Evolutionary conservation across 1,140 invertebrate genomes (phyloP).

Genomic region (Drosophila eugracilis): DNA sequence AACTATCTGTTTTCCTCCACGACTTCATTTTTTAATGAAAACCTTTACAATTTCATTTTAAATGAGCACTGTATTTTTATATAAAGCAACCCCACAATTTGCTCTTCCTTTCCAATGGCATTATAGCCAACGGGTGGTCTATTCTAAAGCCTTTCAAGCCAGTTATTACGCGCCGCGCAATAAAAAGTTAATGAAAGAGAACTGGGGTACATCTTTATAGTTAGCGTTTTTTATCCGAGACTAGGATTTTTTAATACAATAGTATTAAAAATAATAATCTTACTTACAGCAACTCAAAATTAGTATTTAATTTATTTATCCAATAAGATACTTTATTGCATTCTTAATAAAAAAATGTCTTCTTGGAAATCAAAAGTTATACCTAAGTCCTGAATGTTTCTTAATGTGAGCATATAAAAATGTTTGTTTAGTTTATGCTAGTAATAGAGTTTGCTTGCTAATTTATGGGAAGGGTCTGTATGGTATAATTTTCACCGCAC

Average conservation of each 20-base stretch:
- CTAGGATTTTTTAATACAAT: not conserved
- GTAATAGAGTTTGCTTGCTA: not conserved
- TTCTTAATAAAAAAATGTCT: not conserved
- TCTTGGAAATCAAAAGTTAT: not conserved
- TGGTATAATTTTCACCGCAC: conserved; percentile 17
- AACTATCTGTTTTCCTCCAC: not conserved
- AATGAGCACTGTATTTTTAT: conserved; percentile 12
- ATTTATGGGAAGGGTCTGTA: not conserved
- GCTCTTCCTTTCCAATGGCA: conserved; percentile 17
- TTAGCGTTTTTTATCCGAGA: conserved; percentile 1
- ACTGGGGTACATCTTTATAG: conserved; percentile 22
- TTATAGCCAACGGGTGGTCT: conserved; percentile 39
- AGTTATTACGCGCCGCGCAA: conserved; percentile 48
- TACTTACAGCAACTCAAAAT: not conserved
- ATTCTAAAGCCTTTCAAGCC: conserved; percentile 34
- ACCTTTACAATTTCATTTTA: conserved; percentile 15
- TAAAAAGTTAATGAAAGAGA: conserved; percentile 64
- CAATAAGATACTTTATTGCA: not conserved
- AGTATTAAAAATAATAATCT: not conserved
- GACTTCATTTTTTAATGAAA: conserved; percentile 3
- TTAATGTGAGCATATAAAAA: not conserved
- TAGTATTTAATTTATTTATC: not conserved
- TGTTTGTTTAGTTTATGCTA: not conserved
- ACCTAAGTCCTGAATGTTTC: not conserved
- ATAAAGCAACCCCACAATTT: conserved; percentile 35